Evolutionary conservation across 2,113 vertebrate genomes (phyloP), one percentile per base, ranked within the genome.

Genomic region (Entosphenus tridentatus): DNA sequence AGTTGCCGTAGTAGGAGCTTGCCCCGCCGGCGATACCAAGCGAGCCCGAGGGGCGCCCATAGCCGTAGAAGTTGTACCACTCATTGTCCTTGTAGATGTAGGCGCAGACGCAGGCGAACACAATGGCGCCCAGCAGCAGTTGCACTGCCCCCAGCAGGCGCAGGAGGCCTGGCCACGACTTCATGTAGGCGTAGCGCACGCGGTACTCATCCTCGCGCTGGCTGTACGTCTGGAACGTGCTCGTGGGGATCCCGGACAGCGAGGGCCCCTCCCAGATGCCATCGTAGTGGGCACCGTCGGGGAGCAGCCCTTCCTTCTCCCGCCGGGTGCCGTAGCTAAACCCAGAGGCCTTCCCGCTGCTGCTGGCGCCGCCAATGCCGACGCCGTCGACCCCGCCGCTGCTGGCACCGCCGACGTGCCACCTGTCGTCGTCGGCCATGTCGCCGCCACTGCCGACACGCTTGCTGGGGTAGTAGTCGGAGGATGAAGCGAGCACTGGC

Each of bases 71-170:
- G 57, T 80, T 80, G 73, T 78, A 78, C 82, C 81, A 83, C 72
- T 96, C 89, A 6, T 84, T 95, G 77, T 95, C 91, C 76, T 95
- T 93, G 77, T 96, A 88, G 16, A 96, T 80, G 2, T 95, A 95
- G 1, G 91, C 88, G 0, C 86, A 89, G 73, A 91, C 84, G 11
- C 91, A 96, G n/a, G 91, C 91, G 8, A 96, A 91, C 58, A 95
- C 85, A 0, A 80, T 87, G 0, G 86, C 87, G 0, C 91, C 91
- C 68, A 92, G 75, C 11, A 96, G 83, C 73, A 96, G 82, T 76
- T 95, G 76, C 0, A 78, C 80, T 8, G 81, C 81, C 0, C 84
- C 80, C 72, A 95, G 81, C 57, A 95, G 84, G 21, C 91, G 75
- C 65, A 96, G 81, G 71, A 95, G 80, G 8, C 91, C 91, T 0